phyloP scores from a whole-genome alignment of 2,888 invertebrate species.

The Apodemia duryi region DNA sequence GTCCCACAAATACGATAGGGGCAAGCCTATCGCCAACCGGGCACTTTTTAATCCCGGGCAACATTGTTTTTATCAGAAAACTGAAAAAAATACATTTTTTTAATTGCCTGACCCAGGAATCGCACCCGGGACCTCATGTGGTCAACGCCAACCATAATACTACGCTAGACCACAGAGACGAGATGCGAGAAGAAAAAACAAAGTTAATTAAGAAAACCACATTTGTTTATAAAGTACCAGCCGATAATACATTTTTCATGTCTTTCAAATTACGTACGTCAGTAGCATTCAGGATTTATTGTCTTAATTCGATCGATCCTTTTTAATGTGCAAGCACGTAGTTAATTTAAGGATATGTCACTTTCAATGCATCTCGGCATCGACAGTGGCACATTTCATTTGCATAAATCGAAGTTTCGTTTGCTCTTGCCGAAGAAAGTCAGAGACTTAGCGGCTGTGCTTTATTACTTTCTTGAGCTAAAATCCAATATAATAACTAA shows the following conservation, averaged over 20 bases:
- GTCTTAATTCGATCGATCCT: slow-evolving; percentile 24
- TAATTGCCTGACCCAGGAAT: too few species aligned
- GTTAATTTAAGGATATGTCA: slow-evolving; percentile 31
- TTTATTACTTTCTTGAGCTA: neutral
- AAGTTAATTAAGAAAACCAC: neutral
- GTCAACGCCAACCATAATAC: too few species aligned
- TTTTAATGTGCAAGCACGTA: slow-evolving; percentile 23
- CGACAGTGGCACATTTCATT: slow-evolving; percentile 30
- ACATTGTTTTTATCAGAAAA: too few species aligned
- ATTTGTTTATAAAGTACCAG: neutral
- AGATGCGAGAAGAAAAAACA: neutral
- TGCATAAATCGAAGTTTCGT: slow-evolving; percentile 34
- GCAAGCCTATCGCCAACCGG: too few species aligned
- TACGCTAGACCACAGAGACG: neutral
- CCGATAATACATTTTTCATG: slow-evolving; percentile 12
- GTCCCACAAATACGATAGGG: too few species aligned
- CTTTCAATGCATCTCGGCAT: slow-evolving; percentile 27
- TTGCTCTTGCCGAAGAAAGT: slow-evolving; percentile 31
- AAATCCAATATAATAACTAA: too few species aligned
- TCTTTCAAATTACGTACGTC: slow-evolving; percentile 4
- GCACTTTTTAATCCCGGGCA: too few species aligned
- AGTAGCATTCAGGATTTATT: slow-evolving; percentile 20
- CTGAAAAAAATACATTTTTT: too few species aligned
- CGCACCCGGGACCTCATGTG: too few species aligned
- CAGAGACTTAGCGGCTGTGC: slow-evolving; percentile 26